Percentiles rank a stretch among this genome's conserved stretches.
Evolutionary conservation across 2,797 vertebrate species (phyloP).

Genomic region (Sebastolobus alascanus): DNA sequence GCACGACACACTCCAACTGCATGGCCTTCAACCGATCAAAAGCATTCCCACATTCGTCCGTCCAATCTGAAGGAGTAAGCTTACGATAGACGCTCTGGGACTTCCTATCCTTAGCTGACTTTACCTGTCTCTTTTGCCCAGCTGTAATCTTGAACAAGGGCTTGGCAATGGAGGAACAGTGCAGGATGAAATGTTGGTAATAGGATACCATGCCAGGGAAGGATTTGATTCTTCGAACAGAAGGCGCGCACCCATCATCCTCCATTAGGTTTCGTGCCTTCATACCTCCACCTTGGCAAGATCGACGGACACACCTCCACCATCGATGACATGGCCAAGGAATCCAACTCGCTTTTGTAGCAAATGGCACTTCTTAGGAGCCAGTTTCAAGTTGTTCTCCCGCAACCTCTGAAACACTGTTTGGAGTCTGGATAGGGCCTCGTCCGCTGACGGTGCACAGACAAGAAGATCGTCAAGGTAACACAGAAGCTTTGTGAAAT

Average conservation of each 20-base stretch:
- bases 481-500: slow-evolving; percentile 24
- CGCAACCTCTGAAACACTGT: too few relatives aligned
- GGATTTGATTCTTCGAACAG: slow-evolving; percentile 12
- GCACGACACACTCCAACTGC: not conserved
- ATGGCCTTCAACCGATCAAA: not conserved
- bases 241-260: not conserved
- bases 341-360: not conserved
- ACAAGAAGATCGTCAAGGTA: slow-evolving; percentile 25
- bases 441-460: slow-evolving; percentile 13
- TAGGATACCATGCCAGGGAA: slow-evolving; percentile 40
- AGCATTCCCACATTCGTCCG: not conserved
- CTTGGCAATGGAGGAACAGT: slow-evolving; percentile 27
- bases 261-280: not conserved
- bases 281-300: not conserved
- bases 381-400: not conserved
- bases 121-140: slow-evolving; percentile 24
- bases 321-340: not conserved
- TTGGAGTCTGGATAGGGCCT: not conserved
- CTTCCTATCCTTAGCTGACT: not conserved
- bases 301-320: not conserved
- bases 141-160: slow-evolving; percentile 34
- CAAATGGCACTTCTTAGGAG: not conserved
- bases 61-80: slow-evolving; percentile 24
- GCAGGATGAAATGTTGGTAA: slow-evolving; percentile 29
- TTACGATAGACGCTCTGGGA: not conserved